These are phyloP conservation scores for Leptinotarsa peninsularis DNA, from an alignment of 2,888 invertebrate genomes.

Conservation along the genomic window DNA sequence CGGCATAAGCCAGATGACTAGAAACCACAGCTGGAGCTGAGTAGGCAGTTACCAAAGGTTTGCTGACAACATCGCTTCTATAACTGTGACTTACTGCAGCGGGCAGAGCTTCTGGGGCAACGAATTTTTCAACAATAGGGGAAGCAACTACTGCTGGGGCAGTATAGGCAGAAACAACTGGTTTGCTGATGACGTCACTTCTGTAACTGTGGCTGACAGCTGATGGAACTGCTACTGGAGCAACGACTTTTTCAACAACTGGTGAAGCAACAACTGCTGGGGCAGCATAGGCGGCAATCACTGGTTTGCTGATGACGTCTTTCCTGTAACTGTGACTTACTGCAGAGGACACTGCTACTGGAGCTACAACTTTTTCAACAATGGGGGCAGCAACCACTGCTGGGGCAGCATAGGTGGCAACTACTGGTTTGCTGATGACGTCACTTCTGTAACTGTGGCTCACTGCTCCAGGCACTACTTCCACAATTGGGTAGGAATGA, in stretches of 20 bases:
- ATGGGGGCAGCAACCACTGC: conserved; percentile 18
- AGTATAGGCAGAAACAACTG: conserved; percentile 38
- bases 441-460: conserved; percentile 52
- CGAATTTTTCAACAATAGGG: conserved; percentile 14
- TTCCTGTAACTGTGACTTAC: conserved; percentile 46
- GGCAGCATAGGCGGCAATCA: conserved; percentile 49
- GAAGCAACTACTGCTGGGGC: conserved; percentile 21
- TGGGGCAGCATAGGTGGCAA: conserved; percentile 43
- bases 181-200: conserved; percentile 48
- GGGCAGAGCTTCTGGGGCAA: conserved; percentile 7
- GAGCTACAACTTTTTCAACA: conserved; percentile 8
- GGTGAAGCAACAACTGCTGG: conserved; percentile 51
- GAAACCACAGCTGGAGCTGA: conserved; percentile 22
- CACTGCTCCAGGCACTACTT: conserved; percentile 45
- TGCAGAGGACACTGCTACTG: conserved; percentile 21
- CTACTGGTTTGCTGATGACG: conserved; percentile 48
- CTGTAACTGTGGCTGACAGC: conserved; percentile 47
- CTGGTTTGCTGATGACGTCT: conserved; percentile 50
- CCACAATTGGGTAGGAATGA: conserved; percentile 26
- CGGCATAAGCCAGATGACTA: conserved; percentile 31
- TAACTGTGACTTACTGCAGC: conserved; percentile 43
- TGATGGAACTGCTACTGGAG: conserved; percentile 20
- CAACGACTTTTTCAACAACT: conserved; percentile 3
- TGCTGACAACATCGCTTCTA: conserved; percentile 49
- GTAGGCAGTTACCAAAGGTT: conserved; percentile 40